Evolutionary conservation across 2,888 invertebrate genomes (phyloP).

Genomic region (Mamestra brassicae): DNA sequence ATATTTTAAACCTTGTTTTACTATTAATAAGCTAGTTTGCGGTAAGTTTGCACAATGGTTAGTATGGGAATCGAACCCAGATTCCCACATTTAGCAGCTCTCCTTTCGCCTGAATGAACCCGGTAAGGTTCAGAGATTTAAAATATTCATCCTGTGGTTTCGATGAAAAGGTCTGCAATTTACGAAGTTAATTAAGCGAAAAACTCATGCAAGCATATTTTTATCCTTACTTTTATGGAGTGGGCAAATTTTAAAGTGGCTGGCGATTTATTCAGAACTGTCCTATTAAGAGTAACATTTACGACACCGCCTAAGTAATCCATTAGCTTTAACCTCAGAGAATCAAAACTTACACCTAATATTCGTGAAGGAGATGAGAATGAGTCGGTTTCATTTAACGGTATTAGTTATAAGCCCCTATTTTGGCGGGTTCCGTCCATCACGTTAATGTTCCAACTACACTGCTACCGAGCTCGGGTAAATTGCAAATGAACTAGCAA

Average conservation of each 20-base stretch:
- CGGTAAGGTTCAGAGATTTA: conserved; percentile 30
- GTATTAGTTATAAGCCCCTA: conserved; percentile 72
- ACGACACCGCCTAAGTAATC: conserved; percentile 24
- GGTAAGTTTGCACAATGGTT: not conserved
- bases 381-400: conserved; percentile 75
- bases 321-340: conserved; percentile 39
- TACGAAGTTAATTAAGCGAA: conserved; percentile 63
- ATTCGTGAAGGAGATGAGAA: conserved; percentile 63
- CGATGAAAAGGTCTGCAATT: conserved; percentile 56
- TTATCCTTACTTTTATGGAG: conserved; percentile 23
- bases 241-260: conserved; percentile 13
- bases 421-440: conserved; percentile 66
- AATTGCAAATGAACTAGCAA: conserved; percentile 74
- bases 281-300: conserved; percentile 16
- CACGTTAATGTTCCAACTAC: conserved; percentile 68
- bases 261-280: conserved; percentile 18
- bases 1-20: not conserved
- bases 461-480: conserved; percentile 64
- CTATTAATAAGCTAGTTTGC: not conserved
- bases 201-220: conserved; percentile 53
- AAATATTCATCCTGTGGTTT: conserved; percentile 41
- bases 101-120: conserved; percentile 1
- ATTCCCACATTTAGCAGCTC: conserved; percentile 3
- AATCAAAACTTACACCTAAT: conserved; percentile 46
- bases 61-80: not conserved